Base-by-base conservation (phyloP, 2,113 vertebrate genomes). In the Pseudopipra pipra region DNA sequence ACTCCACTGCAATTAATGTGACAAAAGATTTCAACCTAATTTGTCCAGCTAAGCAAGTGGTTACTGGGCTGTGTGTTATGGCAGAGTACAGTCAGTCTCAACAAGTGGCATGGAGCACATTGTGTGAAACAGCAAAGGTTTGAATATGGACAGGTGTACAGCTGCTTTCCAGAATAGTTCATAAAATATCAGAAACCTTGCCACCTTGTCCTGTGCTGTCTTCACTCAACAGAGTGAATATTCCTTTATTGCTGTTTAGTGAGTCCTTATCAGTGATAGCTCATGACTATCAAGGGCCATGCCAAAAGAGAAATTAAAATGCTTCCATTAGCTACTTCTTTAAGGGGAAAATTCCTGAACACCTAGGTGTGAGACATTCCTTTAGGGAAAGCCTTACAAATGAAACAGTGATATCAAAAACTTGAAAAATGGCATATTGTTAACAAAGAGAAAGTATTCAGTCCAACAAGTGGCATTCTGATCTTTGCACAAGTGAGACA, bases 341-440 rank as follows among this genome's bases (percentile, higher is more conserved):
- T n/a, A 73, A 70, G 35, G 19, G 65, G 12, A 68, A 54, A 91
- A 85, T 71, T 76, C 33, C 70, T 78, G 39, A 91, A 65, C 19
- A 44, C 4, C 11, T 39, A 77, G 13, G 5, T 76, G 27, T 66
- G 17, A 94, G 33, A 76, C 24, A 37, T 74, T 90, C 30, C 44
- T 85, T 54, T 49, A 66, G 15, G n/a, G 30, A 71, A 85, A 83
- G 37, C 28, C 43, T 30, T 87, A 89, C 16, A 91, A 84, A 89
- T 10, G 11, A 61, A 87, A 65, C 2, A 76, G 23, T 30, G 49
- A 31, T 73, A 91, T 27, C 9, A 79, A 85, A 84, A 89, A 18
- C 28, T 76, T 74, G 12, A 28, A 73, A 92, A 77, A 82, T 41
- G 18, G n/a, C 0, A 0, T 55, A 23, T 25, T 3, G 0, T 61